Evolutionary conservation across 2,797 vertebrate genomes (phyloP), one percentile per base, ranked within the genome.

Genomic region (Neosilurus mollespiculum): DNA sequence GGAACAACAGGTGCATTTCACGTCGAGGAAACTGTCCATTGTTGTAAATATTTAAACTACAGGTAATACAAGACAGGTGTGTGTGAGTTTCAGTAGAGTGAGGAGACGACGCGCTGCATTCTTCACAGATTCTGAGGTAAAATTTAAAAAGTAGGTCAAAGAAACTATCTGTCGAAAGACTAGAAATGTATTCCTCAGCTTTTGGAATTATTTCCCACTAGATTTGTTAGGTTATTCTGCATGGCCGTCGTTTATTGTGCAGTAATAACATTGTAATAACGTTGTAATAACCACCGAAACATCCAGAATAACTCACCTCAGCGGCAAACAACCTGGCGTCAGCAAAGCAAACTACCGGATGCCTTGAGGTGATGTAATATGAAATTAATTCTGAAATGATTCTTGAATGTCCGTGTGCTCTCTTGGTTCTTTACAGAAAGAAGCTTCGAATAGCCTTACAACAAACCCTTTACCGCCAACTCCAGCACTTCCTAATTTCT

Each of bases 31-130:
- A 5, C 22, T 0, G 75, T 43, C 3, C 34, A 3, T 2, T 78
- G 76, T 24, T 0, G 43, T 78, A 78, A 53, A 78, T 78, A 78
- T 64, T 78, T 78, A 78, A 78, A 16, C 14, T 0, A n/a, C 37
- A 64, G 14, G 76, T 78, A 64, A 78, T 18, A 16, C 12, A 64
- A 78, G 9, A 22, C 61, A 22, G 26, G 9, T 20, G 1, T 14
- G 16, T 34, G 0, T 18, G 8, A 1, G 49, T 72, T 24, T 16
- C n/a, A 2, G 51, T 56, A 30, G 30, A 30, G 43, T 77, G 15
- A 26, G 22, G 34, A 78, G 77, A 18, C 7, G 22, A 78, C 20
- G 30, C 0, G 9, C n/a, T 12, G 61, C 43, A 51, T 9, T 64
- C 4, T 65, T 30, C 15, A 26, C 59, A 2, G 37, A n/a, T 51